phyloP scores from a whole-genome alignment of 92 coral and sea anemone genomes.

The Zoanthus gigantus region DNA sequence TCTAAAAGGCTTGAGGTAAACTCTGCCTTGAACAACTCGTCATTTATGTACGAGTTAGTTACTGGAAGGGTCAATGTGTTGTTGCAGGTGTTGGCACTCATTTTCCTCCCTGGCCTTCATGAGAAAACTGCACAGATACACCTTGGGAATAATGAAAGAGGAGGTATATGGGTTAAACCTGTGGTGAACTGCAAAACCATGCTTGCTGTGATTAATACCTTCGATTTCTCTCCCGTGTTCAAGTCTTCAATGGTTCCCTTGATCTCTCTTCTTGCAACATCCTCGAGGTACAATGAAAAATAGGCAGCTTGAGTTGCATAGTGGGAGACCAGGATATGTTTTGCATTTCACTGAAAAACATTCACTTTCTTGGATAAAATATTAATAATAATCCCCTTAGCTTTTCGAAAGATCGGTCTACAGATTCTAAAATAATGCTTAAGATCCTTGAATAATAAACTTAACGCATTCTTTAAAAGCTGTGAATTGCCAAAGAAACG shows the following conservation, averaged over 20 bases:
- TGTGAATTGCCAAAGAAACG: too few relatives aligned
- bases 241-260: constrained; percentile 62
- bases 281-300: constrained; percentile 63
- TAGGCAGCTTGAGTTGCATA: too few relatives aligned
- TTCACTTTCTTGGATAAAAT: too few relatives aligned
- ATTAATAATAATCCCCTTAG: too few relatives aligned
- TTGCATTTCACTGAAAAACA: too few relatives aligned
- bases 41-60: constrained; percentile 23
- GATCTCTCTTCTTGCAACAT: constrained; percentile 48
- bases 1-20: constrained; percentile 55
- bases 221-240: constrained; percentile 54
- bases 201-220: constrained; percentile 49
- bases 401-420: too few relatives aligned
- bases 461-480: too few relatives aligned
- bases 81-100: constrained; percentile 19
- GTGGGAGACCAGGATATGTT: too few relatives aligned
- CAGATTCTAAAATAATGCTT: too few relatives aligned
- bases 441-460: too few relatives aligned
- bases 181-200: constrained; percentile 64
- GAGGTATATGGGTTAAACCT: constrained; percentile 54
- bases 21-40: constrained; percentile 56
- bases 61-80: constrained; percentile 41
- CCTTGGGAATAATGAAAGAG: constrained; percentile 53
- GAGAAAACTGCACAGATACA: constrained; percentile 50
- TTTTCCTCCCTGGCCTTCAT: constrained; percentile 57